Conservation (phyloP, 2,797 vertebrate genomes). For the Rhabdophis nuchalis region DNA sequence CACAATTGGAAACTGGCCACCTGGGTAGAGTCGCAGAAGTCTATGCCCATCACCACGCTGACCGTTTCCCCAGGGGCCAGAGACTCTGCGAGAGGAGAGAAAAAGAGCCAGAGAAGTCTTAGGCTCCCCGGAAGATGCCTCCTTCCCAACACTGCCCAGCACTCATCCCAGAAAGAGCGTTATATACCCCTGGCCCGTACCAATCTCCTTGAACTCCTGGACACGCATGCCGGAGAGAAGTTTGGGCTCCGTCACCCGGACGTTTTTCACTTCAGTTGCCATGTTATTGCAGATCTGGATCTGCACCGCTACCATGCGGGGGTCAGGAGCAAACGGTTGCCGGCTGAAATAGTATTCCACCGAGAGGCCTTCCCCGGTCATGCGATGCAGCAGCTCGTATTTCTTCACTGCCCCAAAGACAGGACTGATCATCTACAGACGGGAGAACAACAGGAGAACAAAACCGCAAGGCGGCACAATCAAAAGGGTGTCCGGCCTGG, state of each 20-base stretch:
- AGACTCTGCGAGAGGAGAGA: slow-evolving; percentile 73
- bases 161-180: not conserved
- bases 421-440: slow-evolving; percentile 76
- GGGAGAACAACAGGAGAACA: not conserved
- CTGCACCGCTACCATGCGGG: slow-evolving; percentile 90
- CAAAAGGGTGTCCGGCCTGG: not conserved
- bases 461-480: not conserved
- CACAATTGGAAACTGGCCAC: slow-evolving; percentile 96
- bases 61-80: slow-evolving; percentile 81
- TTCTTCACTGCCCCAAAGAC: slow-evolving; percentile 70
- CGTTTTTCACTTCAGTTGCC: slow-evolving; percentile 79
- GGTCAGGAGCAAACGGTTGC: slow-evolving; percentile 83
- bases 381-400: slow-evolving; percentile 90
- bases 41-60: slow-evolving; percentile 88
- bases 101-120: not conserved
- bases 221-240: slow-evolving; percentile 88
- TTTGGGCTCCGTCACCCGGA: slow-evolving; percentile 84
- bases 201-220: slow-evolving; percentile 89
- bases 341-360: slow-evolving; percentile 93
- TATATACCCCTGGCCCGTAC: slow-evolving; percentile 60
- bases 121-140: not conserved
- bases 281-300: slow-evolving; percentile 93
- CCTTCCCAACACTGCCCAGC: not conserved
- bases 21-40: slow-evolving; percentile 97
- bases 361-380: slow-evolving; percentile 88